A percentile compares a stretch with the other conserved stretches of the same genome.
Evolutionary conservation across 2,888 invertebrate species (phyloP).

Genomic region (Drosophila subsilvestris): DNA sequence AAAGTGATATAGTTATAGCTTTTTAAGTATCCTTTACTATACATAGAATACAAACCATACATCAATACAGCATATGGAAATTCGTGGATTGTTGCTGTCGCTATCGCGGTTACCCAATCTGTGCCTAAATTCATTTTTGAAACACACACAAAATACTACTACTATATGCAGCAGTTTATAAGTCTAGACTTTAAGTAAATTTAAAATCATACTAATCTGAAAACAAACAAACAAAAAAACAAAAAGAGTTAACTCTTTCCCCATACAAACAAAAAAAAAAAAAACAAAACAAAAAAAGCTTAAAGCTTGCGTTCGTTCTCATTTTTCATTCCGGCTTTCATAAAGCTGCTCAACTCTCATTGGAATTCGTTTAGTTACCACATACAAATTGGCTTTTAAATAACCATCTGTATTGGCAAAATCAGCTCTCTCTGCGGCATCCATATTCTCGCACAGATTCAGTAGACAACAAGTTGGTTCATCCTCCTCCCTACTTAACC

Average conservation of each 20-base stretch:
- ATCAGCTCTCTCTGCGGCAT: constrained; percentile 57
- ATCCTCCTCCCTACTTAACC: constrained; percentile 40
- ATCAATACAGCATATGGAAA: constrained; percentile 79
- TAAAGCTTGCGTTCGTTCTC: constrained; percentile 33
- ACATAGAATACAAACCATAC: constrained; percentile 40
- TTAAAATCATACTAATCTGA: constrained; percentile 40
- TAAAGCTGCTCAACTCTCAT: constrained; percentile 35
- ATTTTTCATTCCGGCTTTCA: constrained; percentile 44
- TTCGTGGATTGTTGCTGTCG: constrained; percentile 85
- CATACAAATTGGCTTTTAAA: constrained; percentile 43
- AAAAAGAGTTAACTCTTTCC: constrained; percentile 37
- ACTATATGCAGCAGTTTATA: constrained; percentile 19
- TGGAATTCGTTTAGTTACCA: constrained; percentile 36
- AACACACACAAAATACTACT: constrained; percentile 42
- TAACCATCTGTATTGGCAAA: constrained; percentile 43
- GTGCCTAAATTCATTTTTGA: constrained; percentile 81
- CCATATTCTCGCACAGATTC: constrained; percentile 68
- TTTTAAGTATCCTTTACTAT: constrained; percentile 43
- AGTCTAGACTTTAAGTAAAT: constrained; percentile 57
- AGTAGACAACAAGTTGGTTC: constrained; percentile 57
- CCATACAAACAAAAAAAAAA: constrained; percentile 23
- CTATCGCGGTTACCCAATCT: constrained; percentile 85
- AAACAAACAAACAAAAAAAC: constrained; percentile 28
- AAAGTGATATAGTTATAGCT: constrained; percentile 41
- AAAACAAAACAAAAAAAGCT: constrained; percentile 45